Conservation (phyloP, 92 coral and sea anemone genomes). For the Siderastrea radians region DNA sequence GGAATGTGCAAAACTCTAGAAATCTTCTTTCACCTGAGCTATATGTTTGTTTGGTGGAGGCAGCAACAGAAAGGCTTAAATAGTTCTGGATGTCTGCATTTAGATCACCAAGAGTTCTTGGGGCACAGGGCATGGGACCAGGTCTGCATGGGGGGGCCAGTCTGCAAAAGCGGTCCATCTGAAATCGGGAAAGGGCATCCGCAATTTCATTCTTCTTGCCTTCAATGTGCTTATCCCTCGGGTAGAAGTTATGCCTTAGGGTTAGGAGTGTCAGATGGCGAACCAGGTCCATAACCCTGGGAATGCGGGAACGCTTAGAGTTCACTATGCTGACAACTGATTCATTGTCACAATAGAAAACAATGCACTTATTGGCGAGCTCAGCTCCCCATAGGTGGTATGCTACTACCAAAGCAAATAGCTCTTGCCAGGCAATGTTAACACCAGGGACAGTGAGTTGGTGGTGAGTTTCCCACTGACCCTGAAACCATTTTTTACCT, state of each 20-base stretch:
- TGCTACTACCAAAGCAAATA: slow-evolving; percentile 71
- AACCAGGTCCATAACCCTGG: slow-evolving; percentile 65
- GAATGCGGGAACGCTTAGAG: slow-evolving; percentile 62
- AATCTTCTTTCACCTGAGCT: no score
- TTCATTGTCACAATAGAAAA: slow-evolving; percentile 60
- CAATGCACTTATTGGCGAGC: slow-evolving; percentile 33
- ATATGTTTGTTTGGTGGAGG: slow-evolving; percentile 54
- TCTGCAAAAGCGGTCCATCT: slow-evolving; percentile 62
- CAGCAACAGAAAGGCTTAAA: slow-evolving; percentile 49
- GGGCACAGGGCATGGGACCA: slow-evolving; percentile 46
- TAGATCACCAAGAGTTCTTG: slow-evolving; percentile 51
- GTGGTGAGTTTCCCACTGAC: slow-evolving; percentile 66
- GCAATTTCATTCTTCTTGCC: slow-evolving; percentile 69
- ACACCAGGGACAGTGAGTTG: slow-evolving; percentile 60
- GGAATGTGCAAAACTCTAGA: no score
- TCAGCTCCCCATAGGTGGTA: slow-evolving; percentile 59
- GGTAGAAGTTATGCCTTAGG: slow-evolving; percentile 46
- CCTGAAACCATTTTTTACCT: slow-evolving; percentile 75
- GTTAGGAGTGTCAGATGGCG: slow-evolving; percentile 62
- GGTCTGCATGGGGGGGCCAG: slow-evolving; percentile 63
- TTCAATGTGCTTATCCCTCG: slow-evolving; percentile 56
- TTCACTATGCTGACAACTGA: slow-evolving; percentile 71
- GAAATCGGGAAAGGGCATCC: slow-evolving; percentile 69
- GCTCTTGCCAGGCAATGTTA: slow-evolving; percentile 78
- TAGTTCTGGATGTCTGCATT: slow-evolving; percentile 58